A percentile compares a stretch with the other conserved stretches of the same genome.
phyloP scores from a whole-genome alignment of 37 sponge, comb jelly and placozoan species.

The Hexactinellida sp. region DNA sequence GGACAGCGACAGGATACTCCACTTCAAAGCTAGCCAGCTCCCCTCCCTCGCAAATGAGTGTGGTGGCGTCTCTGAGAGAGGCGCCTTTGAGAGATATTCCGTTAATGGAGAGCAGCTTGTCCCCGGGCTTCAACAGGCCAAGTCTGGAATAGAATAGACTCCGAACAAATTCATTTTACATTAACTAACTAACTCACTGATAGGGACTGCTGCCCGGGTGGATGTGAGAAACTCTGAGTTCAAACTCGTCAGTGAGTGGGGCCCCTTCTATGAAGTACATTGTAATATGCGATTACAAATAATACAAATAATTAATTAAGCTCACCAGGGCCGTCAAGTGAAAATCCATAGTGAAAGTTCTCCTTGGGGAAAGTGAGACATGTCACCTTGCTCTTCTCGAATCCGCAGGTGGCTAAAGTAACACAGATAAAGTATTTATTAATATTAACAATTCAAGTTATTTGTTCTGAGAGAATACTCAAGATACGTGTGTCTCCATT shows the following conservation, averaged over 20 bases:
- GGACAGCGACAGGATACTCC: background rate
- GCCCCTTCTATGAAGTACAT: conserved; percentile 8
- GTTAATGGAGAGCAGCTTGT: conserved; percentile 62
- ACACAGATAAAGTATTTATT: too few relatives aligned
- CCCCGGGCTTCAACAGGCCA: conserved; percentile 29
- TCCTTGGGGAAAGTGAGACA: background rate
- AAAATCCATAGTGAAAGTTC: background rate
- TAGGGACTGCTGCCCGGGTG: background rate
- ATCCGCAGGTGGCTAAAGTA: background rate
- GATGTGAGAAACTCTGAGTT: background rate
- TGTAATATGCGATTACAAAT: too few relatives aligned
- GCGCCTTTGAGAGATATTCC: conserved; percentile 29
- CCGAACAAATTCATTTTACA: background rate
- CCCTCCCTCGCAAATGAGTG: background rate
- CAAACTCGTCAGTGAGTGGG: background rate
- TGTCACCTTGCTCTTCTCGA: background rate
- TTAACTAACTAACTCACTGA: background rate
- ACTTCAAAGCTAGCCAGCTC: background rate
- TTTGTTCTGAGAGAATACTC: too few relatives aligned
- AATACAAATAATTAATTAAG: too few relatives aligned
- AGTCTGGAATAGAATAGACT: background rate
- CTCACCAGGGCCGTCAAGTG: background rate
- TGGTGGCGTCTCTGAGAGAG: conserved; percentile 34
- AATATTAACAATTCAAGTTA: too few relatives aligned
- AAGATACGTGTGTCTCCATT: too few relatives aligned